Conservation (phyloP, 2,113 vertebrate genomes). For the Dasyurus viverrinus region DNA sequence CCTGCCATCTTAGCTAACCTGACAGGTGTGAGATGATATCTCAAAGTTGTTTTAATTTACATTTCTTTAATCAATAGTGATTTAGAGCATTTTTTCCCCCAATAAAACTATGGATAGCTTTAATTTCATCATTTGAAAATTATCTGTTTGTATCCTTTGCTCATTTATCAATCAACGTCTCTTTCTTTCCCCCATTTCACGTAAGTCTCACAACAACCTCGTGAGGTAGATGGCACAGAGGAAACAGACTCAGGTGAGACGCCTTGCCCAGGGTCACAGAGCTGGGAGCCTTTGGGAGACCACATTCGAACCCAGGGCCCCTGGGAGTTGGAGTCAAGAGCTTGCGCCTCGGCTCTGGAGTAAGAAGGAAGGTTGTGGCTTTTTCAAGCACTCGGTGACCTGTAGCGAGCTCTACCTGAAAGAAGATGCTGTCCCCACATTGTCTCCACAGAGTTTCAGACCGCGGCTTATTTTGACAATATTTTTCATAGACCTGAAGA, state of each 20-base stretch:
- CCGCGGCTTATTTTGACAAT: conserved; percentile 94
- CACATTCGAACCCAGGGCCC: not conserved
- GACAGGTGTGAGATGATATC: too few relatives aligned
- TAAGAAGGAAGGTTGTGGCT: not conserved
- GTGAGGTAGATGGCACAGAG: not conserved
- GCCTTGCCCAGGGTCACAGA: not conserved
- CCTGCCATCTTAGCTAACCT: too few relatives aligned
- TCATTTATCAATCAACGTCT: too few relatives aligned
- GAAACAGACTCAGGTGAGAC: not conserved
- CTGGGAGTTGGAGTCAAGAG: not conserved
- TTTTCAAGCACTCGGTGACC: not conserved
- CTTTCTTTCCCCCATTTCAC: not conserved
- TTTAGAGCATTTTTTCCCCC: too few relatives aligned
- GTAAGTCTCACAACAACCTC: not conserved
- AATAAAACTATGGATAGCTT: too few relatives aligned
- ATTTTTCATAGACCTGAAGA: conserved; percentile 94
- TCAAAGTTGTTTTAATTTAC: too few relatives aligned
- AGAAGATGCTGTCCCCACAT: conserved; percentile 93
- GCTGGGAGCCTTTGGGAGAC: not conserved
- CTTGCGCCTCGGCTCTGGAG: not conserved
- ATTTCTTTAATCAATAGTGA: too few relatives aligned
- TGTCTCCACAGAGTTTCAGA: conserved; percentile 95
- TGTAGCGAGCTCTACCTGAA: conserved; percentile 87
- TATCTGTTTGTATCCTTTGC: too few relatives aligned
- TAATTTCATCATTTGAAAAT: too few relatives aligned